Conservation (phyloP, 2,113 vertebrate genomes). For the Sigmodon hispidus region DNA sequence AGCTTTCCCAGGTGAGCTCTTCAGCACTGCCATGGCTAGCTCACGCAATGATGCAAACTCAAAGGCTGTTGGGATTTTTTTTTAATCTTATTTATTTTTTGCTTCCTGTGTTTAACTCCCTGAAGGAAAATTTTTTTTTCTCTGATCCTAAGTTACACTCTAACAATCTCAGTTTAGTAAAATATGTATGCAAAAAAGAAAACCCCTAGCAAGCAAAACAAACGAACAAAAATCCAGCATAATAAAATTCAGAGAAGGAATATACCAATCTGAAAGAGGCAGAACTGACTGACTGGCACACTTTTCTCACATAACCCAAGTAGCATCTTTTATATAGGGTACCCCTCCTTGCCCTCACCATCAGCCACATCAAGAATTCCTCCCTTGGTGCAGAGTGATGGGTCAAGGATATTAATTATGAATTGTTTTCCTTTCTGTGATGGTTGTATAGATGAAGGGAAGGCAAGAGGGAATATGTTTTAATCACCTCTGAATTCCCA, state of each 20-base stretch:
- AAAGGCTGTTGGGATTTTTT: conserved; percentile 39
- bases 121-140: conserved; percentile 63
- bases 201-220: conserved; percentile 1
- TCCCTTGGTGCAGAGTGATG: neutral
- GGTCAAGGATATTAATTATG: conserved; percentile 37
- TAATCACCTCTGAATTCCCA: conserved; percentile 61
- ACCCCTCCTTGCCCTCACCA: neutral
- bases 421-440: neutral
- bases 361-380: neutral
- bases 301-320: neutral
- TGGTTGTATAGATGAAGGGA: conserved; percentile 30
- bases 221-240: neutral
- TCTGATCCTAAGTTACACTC: neutral
- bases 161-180: conserved; percentile 29
- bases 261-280: neutral
- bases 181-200: neutral
- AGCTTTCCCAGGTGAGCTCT: neutral
- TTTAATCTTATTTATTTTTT: neutral
- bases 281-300: neutral
- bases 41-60: neutral
- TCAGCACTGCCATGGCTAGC: neutral
- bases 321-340: neutral
- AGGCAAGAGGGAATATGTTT: conserved; percentile 55
- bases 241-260: neutral
- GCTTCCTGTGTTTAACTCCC: conserved; percentile 8